phyloP scores from a whole-genome alignment of 2,113 vertebrate genomes.

The Chaetodon trifascialis region DNA sequence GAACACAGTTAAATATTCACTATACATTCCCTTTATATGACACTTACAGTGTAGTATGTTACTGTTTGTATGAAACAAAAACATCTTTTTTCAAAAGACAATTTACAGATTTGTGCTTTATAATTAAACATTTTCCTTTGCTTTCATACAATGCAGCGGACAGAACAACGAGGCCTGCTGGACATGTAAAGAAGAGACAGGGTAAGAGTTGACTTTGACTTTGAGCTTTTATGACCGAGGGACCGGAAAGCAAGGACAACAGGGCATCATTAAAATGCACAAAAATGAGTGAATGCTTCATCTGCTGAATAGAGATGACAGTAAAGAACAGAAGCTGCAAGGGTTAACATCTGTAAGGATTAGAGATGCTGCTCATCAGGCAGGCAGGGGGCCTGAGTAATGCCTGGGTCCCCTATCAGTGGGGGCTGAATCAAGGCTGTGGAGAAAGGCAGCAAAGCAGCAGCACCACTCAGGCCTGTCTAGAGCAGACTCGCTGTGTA shows the following conservation, averaged over 20 bases:
- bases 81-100: background rate
- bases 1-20: background rate
- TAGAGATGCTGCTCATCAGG: slow-evolving; percentile 58
- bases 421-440: slow-evolving; percentile 72
- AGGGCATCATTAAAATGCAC: slow-evolving; percentile 18
- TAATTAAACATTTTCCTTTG: slow-evolving; percentile 2
- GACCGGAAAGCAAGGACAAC: slow-evolving; percentile 12
- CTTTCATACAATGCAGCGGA: background rate
- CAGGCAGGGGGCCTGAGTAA: slow-evolving; percentile 37
- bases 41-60: background rate
- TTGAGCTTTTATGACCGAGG: background rate
- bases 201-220: background rate
- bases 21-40: background rate
- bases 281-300: slow-evolving; percentile 16
- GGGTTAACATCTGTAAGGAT: slow-evolving; percentile 54
- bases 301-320: slow-evolving; percentile 17
- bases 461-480: slow-evolving; percentile 72
- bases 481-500: slow-evolving; percentile 68
- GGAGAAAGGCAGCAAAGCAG: slow-evolving; percentile 62
- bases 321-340: slow-evolving; percentile 22
- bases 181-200: background rate
- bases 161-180: background rate
- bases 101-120: background rate
- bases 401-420: slow-evolving; percentile 59
- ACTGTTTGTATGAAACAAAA: background rate